These are phyloP conservation scores for Brachyptera risi DNA, from an alignment of 2,888 invertebrate genomes.

Conservation along the genomic window DNA sequence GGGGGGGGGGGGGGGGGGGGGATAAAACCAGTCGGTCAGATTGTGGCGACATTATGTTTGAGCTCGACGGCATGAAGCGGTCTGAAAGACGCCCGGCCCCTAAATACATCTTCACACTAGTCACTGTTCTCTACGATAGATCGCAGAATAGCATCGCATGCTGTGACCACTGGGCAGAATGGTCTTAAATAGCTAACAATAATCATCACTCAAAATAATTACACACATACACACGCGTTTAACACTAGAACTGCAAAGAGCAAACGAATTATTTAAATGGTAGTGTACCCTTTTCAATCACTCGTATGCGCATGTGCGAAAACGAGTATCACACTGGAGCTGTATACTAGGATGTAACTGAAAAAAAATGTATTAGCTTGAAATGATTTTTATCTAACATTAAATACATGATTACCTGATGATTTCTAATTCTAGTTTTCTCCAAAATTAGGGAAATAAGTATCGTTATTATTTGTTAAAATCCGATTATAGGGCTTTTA, in stretches of 20 bases:
- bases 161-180: neutral
- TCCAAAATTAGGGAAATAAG: no score
- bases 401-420: no score
- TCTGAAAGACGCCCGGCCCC: neutral
- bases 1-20: neutral
- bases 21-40: neutral
- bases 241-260: neutral
- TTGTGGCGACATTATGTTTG: constrained; percentile 1
- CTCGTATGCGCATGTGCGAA: no score
- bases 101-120: neutral
- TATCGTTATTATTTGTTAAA: no score
- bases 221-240: neutral
- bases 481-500: no score
- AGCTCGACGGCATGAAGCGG: neutral
- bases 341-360: no score
- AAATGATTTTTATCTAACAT: no score
- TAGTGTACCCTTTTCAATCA: no score
- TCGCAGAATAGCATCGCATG: neutral
- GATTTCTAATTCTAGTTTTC: no score
- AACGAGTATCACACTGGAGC: no score
- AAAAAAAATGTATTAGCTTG: no score
- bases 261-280: no score
- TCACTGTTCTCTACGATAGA: neutral
- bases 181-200: neutral
- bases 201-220: constrained; percentile 2